Conservation (phyloP, 2,113 vertebrate genomes). For the Microtus richardsoni region DNA sequence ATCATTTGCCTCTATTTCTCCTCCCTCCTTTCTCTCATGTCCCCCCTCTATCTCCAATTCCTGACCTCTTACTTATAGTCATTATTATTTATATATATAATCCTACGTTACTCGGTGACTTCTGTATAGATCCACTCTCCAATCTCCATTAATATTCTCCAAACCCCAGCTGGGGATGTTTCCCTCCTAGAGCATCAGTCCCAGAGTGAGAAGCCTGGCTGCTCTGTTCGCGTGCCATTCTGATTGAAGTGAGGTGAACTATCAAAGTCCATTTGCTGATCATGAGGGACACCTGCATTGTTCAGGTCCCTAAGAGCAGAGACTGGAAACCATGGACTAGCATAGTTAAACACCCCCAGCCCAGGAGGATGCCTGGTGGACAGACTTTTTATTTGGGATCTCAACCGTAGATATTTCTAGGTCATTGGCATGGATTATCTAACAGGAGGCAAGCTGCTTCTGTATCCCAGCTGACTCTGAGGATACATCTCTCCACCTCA, state of each 20-base stretch:
- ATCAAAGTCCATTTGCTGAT: too few species aligned
- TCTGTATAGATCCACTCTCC: not conserved
- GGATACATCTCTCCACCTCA: not conserved
- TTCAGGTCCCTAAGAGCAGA: not conserved
- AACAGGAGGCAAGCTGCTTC: too few species aligned
- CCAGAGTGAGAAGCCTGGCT: rapidly evolving
- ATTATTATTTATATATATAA: not conserved
- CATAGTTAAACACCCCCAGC: rapidly evolving
- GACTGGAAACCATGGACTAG: rapidly evolving
- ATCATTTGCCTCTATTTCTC: not conserved
- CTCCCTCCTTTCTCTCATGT: not conserved
- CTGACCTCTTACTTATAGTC: not conserved
- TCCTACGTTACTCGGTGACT: not conserved
- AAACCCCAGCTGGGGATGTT: not conserved
- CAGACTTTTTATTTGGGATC: not conserved
- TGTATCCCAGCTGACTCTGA: not conserved
- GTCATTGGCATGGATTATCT: too few species aligned
- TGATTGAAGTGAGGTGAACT: not conserved
- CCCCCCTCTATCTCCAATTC: not conserved
- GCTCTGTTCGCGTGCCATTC: rapidly evolving
- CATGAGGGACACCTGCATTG: not conserved
- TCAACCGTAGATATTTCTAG: not conserved
- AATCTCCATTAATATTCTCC: not conserved
- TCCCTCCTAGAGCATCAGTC: not conserved
- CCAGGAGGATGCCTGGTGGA: rapidly evolving